Base-by-base conservation (phyloP, 2,888 invertebrate species). In the Sympetrum striolatum region DNA sequence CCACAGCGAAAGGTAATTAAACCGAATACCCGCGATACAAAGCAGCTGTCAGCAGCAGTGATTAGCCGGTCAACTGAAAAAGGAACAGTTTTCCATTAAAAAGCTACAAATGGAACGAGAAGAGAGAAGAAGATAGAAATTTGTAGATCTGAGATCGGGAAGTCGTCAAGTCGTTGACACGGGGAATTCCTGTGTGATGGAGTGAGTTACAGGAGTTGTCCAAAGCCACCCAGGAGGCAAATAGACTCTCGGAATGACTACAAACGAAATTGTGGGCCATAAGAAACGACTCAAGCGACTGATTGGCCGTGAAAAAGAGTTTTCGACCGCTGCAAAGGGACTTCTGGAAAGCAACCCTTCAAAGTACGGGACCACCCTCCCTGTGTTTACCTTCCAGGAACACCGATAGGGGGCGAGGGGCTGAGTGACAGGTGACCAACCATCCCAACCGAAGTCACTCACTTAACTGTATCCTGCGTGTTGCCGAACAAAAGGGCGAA, bases 331-430 rank as follows among this genome's bases (percentile, higher is more conserved):
- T 35, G 53, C 35, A 18, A 82, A 86, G 37, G 86, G 86, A 81
- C 25, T 73, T 73, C 73, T 82, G 82, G 53, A 82, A 82, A 82
- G 58, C 37, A 58, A 37, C 60, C 86, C 86, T 86, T 86, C 86
- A 86, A 39, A 86, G 37, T 64, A 64, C 31, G 86, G 86, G 86
- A 86, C 86, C 86, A 86, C 60, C 86, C 64, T 82, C 18, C 35
- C 31, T 48, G 25, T 86, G 86, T 86, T 86, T 86, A 86, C 86
- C 86, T 86, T 86, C 86, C 86, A 37, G 64, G 86, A 86, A 60
- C 86, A 64, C 58, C 86, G 86, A 86, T 86, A 86, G 35, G 60
- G 86, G 64, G 31, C 73, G 31, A 58, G 35, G 18, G 60, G 60
- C 12, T 37, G 39, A 80, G 80, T 80, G 80, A 48, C 81, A 44